Percentiles rank a stretch among this genome's conserved stretches.
These are phyloP conservation scores for Muscicapa comitata DNA, from an alignment of 2,797 vertebrate species.

Conservation along the genomic window DNA sequence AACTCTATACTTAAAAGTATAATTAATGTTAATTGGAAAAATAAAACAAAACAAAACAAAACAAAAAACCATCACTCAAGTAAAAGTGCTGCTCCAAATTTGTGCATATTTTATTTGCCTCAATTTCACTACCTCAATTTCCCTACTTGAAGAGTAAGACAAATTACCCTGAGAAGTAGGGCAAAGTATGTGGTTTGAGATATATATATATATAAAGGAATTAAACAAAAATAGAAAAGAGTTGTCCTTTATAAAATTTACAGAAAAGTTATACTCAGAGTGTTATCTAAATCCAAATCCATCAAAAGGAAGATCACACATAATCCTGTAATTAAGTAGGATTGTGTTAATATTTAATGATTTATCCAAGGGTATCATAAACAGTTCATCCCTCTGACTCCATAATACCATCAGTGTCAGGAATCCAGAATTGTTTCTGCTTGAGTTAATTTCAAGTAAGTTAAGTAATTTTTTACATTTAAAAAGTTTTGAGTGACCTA, in stretches of 20 bases:
- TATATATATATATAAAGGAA: background rate
- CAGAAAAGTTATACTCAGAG: background rate
- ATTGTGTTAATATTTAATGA: background rate
- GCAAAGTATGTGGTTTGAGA: background rate
- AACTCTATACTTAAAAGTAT: background rate
- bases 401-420: background rate
- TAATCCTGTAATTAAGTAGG: background rate
- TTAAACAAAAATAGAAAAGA: background rate
- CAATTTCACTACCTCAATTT: background rate
- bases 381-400: background rate
- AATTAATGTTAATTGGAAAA: background rate
- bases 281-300: background rate
- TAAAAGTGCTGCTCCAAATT: background rate
- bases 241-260: background rate
- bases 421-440: background rate
- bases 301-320: background rate
- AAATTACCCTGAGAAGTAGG: background rate
- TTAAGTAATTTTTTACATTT: background rate
- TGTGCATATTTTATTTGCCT: background rate
- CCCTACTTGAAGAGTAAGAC: background rate
- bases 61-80: rapidly evolving
- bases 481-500: background rate
- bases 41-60: rapidly evolving
- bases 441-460: background rate
- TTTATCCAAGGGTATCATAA: background rate